Conservation (phyloP, 2,888 invertebrate species). For the Nephrotoma flavescens region DNA sequence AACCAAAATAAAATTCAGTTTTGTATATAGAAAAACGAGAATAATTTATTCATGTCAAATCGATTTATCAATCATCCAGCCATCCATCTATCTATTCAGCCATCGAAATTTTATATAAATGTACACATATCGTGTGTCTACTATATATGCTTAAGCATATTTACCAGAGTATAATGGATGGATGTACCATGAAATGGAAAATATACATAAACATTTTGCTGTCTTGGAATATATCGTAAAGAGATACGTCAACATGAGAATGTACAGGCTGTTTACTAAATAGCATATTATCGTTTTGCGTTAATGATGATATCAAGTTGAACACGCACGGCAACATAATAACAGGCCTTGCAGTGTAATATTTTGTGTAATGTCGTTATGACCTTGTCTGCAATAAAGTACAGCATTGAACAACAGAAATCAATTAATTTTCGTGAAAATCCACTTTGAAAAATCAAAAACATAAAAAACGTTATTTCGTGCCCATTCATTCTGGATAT, state of each 20-base stretch:
- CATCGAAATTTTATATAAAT: background rate
- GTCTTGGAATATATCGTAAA: background rate
- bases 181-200: background rate
- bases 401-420: background rate
- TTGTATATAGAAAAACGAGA: background rate
- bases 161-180: background rate
- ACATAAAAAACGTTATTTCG: background rate
- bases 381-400: background rate
- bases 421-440: background rate
- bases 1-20: background rate
- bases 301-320: background rate
- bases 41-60: constrained; percentile 4
- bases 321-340: background rate
- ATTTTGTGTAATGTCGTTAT: background rate
- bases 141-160: background rate
- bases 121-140: background rate
- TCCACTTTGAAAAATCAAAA: background rate
- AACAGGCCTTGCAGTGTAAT: background rate
- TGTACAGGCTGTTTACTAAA: background rate
- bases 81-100: background rate
- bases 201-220: background rate
- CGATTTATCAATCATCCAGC: constrained; percentile 4
- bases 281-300: background rate
- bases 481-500: background rate
- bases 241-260: background rate